Evolutionary conservation across 2,888 invertebrate genomes (phyloP).

Genomic region (Xanthia togata): DNA sequence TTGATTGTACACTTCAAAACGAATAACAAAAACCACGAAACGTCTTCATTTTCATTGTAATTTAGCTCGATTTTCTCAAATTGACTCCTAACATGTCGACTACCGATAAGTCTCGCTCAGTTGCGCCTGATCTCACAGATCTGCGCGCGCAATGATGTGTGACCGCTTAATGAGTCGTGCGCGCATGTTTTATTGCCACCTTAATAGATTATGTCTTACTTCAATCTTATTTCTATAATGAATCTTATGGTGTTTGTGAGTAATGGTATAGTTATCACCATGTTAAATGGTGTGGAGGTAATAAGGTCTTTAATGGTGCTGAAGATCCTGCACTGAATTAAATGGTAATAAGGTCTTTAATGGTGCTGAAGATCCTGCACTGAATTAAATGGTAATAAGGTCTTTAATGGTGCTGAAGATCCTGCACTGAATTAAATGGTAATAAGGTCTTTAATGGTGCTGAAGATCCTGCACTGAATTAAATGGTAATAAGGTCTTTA

Average conservation of each 20-base stretch:
- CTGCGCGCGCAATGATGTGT: conserved; percentile 60
- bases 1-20: neutral
- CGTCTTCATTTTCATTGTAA: neutral
- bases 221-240: conserved; percentile 43
- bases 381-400: neutral
- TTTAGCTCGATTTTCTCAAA: conserved; percentile 20
- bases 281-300: neutral
- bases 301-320: neutral
- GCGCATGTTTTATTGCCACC: conserved; percentile 32
- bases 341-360: no score
- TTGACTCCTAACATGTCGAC: conserved; percentile 47
- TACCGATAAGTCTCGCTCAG: conserved; percentile 52
- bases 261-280: conserved; percentile 17
- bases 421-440: neutral
- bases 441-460: no score
- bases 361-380: neutral
- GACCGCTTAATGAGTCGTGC: conserved; percentile 57
- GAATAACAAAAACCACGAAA: neutral
- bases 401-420: neutral
- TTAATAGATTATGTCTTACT: conserved; percentile 42
- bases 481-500: neutral
- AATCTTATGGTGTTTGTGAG: conserved; percentile 12
- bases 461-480: neutral
- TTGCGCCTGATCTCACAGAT: conserved; percentile 46
- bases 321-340: neutral